phyloP scores from a whole-genome alignment of 2,113 vertebrate genomes.

The Phyllopteryx taeniolatus region DNA sequence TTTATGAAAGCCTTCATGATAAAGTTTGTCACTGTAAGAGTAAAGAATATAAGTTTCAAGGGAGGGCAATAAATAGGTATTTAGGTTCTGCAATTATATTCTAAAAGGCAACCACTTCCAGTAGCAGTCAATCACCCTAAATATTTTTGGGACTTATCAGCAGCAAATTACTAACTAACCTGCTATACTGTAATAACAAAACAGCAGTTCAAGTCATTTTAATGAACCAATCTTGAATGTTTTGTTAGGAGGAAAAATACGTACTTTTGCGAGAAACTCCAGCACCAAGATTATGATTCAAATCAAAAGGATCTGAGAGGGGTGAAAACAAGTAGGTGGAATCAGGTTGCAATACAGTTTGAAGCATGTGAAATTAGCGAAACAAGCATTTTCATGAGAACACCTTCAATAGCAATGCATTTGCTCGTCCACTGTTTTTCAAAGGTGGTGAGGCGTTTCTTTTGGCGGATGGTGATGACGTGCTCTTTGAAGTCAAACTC shows the following conservation, averaged over 20 bases:
- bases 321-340: constrained; percentile 9
- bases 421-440: constrained; percentile 99
- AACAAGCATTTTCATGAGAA: neutral
- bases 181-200: neutral
- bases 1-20: constrained; percentile 99
- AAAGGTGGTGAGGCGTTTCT: constrained; percentile 92
- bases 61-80: neutral
- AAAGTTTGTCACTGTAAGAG: constrained; percentile 93
- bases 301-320: constrained; percentile 92
- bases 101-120: neutral
- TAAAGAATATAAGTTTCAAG: constrained; percentile 3
- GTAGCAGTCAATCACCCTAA: too few relatives aligned
- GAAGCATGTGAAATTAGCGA: neutral
- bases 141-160: too few relatives aligned
- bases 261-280: constrained; percentile 99
- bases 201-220: too few relatives aligned
- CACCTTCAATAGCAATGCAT: constrained; percentile 98
- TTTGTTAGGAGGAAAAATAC: neutral
- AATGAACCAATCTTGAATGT: neutral
- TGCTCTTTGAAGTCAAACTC: constrained; percentile 99
- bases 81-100: neutral
- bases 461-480: constrained; percentile 96
- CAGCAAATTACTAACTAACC: neutral
- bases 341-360: rapidly evolving
- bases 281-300: constrained; percentile 98